Percentiles rank a stretch among this genome's conserved stretches.
Evolutionary conservation across 2,113 vertebrate genomes (phyloP).

Genomic region (Thamnaconus septentrionalis): DNA sequence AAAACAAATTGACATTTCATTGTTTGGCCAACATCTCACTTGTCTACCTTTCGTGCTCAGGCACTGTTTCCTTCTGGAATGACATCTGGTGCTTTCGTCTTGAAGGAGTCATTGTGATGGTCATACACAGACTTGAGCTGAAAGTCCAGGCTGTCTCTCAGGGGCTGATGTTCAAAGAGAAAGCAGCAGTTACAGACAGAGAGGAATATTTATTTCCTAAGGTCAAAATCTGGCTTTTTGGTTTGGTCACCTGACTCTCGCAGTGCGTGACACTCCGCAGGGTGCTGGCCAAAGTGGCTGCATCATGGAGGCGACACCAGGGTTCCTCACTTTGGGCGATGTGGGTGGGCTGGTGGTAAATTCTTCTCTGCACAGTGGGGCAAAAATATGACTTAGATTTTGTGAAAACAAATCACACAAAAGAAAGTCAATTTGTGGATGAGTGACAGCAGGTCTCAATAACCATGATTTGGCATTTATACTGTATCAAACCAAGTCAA

Average conservation of each 20-base stretch:
- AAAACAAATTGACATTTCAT: too few species aligned
- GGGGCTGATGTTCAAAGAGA: conserved; percentile 59
- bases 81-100: conserved; percentile 74
- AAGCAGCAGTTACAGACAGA: neutral
- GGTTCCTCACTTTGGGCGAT: conserved; percentile 79
- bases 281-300: conserved; percentile 69
- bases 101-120: conserved; percentile 76
- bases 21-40: neutral
- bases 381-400: neutral
- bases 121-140: conserved; percentile 79
- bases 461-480: too few species aligned
- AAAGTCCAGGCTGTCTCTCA: conserved; percentile 81
- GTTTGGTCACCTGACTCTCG: conserved; percentile 64
- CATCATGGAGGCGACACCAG: conserved; percentile 76
- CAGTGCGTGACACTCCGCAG: conserved; percentile 46
- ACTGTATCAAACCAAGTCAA: too few species aligned
- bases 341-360: conserved; percentile 61
- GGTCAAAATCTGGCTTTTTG: too few species aligned
- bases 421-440: neutral
- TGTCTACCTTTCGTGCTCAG: conserved; percentile 61
- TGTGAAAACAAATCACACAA: neutral
- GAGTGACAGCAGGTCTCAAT: too few species aligned
- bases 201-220: too few species aligned
- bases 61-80: conserved; percentile 71
- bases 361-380: conserved; percentile 60